These are phyloP conservation scores for Nephrocerus scutellatus DNA, from an alignment of 2,888 invertebrate genomes.

Conservation along the genomic window DNA sequence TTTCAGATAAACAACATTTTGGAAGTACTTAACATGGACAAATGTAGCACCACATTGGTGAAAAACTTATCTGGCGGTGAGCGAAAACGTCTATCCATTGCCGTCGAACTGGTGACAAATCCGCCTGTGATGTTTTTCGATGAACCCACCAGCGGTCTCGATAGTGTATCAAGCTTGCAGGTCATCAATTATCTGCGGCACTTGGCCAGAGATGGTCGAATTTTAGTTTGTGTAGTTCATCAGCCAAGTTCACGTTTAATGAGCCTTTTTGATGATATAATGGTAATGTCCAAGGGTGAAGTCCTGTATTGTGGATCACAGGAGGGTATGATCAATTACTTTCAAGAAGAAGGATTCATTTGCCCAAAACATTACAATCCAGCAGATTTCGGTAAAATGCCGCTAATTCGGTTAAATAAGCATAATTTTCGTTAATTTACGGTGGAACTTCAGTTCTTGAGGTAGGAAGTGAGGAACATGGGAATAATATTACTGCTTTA, in stretches of 20 bases:
- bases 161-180: conserved; percentile 74
- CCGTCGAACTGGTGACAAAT: conserved; percentile 81
- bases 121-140: conserved; percentile 91
- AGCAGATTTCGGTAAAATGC: conserved; percentile 68
- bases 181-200: conserved; percentile 69
- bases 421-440: not conserved
- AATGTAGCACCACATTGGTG: conserved; percentile 60
- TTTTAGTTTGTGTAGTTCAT: conserved; percentile 82
- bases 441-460: conserved; percentile 52
- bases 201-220: conserved; percentile 72
- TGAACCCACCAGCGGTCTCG: conserved; percentile 84
- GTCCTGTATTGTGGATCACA: conserved; percentile 74
- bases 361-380: conserved; percentile 89
- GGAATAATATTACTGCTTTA: conserved; percentile 40
- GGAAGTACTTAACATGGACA: conserved; percentile 62
- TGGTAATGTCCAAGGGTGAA: conserved; percentile 69
- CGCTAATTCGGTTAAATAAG: not conserved
- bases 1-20: conserved; percentile 72
- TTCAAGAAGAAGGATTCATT: conserved; percentile 58
- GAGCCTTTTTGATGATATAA: conserved; percentile 79
- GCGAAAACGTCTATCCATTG: conserved; percentile 80
- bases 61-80: conserved; percentile 78
- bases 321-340: conserved; percentile 62
- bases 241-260: conserved; percentile 82
- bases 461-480: conserved; percentile 54